phyloP scores from a whole-genome alignment of 2,113 vertebrate genomes.

The Solea solea region DNA sequence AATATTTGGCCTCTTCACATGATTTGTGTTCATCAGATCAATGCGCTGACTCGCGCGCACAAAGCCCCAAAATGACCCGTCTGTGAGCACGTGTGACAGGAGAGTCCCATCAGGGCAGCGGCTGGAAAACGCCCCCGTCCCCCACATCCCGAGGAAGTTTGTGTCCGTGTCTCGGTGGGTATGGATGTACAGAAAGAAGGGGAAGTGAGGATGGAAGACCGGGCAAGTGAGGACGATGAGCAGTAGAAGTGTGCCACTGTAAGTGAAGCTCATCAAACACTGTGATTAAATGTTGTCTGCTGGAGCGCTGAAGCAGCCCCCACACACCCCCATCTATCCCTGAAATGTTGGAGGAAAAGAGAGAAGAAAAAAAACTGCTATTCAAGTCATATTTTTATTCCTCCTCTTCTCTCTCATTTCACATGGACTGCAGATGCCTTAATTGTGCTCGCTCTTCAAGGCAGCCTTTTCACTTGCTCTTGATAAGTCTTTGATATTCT shows the following conservation, averaged over 20 bases:
- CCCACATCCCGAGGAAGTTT: conserved; percentile 10
- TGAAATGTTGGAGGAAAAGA: conserved; percentile 39
- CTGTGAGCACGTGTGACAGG: conserved; percentile 70
- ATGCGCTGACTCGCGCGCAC: not conserved
- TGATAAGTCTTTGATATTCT: conserved; percentile 83
- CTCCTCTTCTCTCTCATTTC: conserved; percentile 77
- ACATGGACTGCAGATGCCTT: conserved; percentile 76
- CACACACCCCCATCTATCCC: conserved; percentile 12
- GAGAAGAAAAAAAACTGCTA: conserved; percentile 30
- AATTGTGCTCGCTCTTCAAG: conserved; percentile 79
- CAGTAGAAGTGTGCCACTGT: conserved; percentile 26
- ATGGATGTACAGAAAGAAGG: conserved; percentile 37
- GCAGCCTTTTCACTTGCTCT: conserved; percentile 79
- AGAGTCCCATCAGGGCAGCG: conserved; percentile 67
- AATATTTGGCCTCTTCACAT: not conserved
- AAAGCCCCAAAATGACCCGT: conserved; percentile 70
- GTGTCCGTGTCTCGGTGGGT: conserved; percentile 9
- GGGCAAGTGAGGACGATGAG: conserved; percentile 43
- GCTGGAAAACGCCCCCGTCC: conserved; percentile 55
- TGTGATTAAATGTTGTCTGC: conserved; percentile 63
- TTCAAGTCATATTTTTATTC: conserved; percentile 76
- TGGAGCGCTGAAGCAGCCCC: conserved; percentile 19
- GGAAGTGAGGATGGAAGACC: conserved; percentile 38
- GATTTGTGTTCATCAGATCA: not conserved
- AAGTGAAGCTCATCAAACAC: conserved; percentile 62